A percentile compares a stretch with the other conserved stretches of the same genome.
Conservation (phyloP, 1,140 invertebrate genomes). For the Lucilia cuprina region DNA sequence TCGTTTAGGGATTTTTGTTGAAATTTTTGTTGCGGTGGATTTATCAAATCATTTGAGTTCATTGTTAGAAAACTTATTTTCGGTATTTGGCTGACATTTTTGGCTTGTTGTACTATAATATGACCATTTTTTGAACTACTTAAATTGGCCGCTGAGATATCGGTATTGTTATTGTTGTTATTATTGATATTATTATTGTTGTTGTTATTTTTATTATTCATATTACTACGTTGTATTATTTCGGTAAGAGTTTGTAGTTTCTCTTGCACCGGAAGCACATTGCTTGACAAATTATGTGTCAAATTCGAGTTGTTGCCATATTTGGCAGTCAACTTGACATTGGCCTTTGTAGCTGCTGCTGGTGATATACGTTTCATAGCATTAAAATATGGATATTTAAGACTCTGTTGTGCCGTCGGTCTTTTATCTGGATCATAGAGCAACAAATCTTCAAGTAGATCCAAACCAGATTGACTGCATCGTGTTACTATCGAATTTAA, state of each 20-base stretch:
- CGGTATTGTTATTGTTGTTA: slow-evolving; percentile 28
- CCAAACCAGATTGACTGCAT: slow-evolving; percentile 82
- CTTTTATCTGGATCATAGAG: slow-evolving; percentile 92
- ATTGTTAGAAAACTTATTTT: slow-evolving; percentile 41
- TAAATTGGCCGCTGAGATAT: slow-evolving; percentile 29
- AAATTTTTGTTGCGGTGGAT: slow-evolving; percentile 3
- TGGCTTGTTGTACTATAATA: slow-evolving; percentile 21
- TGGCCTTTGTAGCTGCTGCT: slow-evolving; percentile 59
- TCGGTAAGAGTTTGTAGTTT: slow-evolving; percentile 57
- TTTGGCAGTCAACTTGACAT: slow-evolving; percentile 52
- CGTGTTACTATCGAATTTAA: slow-evolving; percentile 84
- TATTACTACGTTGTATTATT: slow-evolving; percentile 42
- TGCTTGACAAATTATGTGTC: slow-evolving; percentile 51
- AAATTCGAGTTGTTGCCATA: slow-evolving; percentile 56
- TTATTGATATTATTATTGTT: slow-evolving; percentile 22
- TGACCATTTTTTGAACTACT: slow-evolving; percentile 33
- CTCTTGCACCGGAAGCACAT: slow-evolving; percentile 60
- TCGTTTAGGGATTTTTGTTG: slow-evolving; percentile 30
- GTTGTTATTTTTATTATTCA: slow-evolving; percentile 36
- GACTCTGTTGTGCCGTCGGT: slow-evolving; percentile 86
- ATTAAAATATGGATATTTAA: slow-evolving; percentile 86
- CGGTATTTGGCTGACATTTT: slow-evolving; percentile 36
- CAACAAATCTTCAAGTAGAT: slow-evolving; percentile 86
- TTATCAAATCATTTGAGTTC: slow-evolving; percentile 27
- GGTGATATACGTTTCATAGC: slow-evolving; percentile 64